Evolutionary conservation across 2,888 invertebrate genomes (phyloP).

Genomic region (Calameuta idolon): DNA sequence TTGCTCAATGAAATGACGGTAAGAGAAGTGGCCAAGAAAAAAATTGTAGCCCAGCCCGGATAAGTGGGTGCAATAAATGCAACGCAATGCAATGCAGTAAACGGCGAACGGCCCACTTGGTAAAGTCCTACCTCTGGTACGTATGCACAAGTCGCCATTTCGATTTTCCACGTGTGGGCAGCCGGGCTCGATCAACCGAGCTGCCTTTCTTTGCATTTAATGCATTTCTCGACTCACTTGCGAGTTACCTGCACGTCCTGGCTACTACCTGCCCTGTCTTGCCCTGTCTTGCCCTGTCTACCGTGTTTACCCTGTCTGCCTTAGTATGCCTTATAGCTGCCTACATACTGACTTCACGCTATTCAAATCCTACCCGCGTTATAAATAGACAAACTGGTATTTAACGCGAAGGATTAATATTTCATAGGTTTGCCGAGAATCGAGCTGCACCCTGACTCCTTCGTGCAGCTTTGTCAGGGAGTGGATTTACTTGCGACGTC

Average conservation of each 20-base stretch:
- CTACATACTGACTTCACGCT: neutral
- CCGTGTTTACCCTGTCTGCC: neutral
- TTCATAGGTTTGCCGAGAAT: constrained; percentile 26
- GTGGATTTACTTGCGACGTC: neutral
- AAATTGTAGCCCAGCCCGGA: neutral
- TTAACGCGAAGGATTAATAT: constrained; percentile 38
- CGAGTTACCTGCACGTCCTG: neutral
- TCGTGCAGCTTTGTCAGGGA: neutral
- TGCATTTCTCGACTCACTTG: neutral
- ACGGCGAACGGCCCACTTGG: constrained; percentile 11
- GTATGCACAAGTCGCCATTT: neutral
- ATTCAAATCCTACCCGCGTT: constrained; percentile 30
- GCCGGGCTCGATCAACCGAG: constrained; percentile 29
- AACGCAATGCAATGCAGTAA: neutral
- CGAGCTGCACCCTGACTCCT: constrained; percentile 14
- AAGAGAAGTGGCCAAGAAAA: neutral
- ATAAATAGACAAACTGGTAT: constrained; percentile 47
- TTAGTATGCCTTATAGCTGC: neutral
- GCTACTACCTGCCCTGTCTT: neutral
- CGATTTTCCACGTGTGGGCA: constrained; percentile 22
- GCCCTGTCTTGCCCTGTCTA: neutral
- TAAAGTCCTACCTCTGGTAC: neutral
- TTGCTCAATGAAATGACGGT: neutral
- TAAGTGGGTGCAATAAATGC: constrained; percentile 7
- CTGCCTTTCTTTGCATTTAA: constrained; percentile 10